Evolutionary conservation across 2,797 vertebrate species (phyloP), one percentile per base, ranked within the genome.

Genomic region (Gymnoscopelus microlampas): DNA sequence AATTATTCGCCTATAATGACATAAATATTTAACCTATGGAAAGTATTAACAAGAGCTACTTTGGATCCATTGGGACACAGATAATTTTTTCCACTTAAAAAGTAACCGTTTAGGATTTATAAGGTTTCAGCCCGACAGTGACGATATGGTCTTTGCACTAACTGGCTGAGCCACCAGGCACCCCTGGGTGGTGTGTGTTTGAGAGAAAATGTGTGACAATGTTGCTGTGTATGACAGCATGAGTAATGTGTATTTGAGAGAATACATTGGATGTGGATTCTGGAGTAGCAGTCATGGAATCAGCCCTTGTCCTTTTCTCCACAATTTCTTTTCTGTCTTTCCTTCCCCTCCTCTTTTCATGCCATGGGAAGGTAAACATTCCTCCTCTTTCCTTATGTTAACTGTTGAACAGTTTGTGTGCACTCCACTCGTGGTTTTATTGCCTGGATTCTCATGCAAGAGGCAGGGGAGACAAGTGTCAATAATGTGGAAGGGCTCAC

Each of bases 311-410:
- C 58, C 80, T 26, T 79, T 53, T 64, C 60, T 73, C 60, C 55
- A 65, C 39, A 10, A 44, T 29, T 48, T 55, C 76, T 78, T 70
- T 71, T 85, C 71, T 81, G 66, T 62, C 71, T 58, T 35, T 59
- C 66, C 59, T 68, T 73, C 56, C 71, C 61, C 61, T 81, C 70
- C 66, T 85, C 86, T 80, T 89, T 90, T 91, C 88, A 91, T 83
- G 72, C 73, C 87, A 79, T 91, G 87, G 89, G 89, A 93, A 93
- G 87, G 89, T 91, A 94, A 94, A 93, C 90, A 93, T 87, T 92
- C 82, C 70, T 81, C 83, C 66, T 85, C 83, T 88, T 82, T 35
- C 39, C 86, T 92, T 76, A 88, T 87, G 85, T 87, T 89, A 92
- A 93, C 91, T 81, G 86, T 86, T 84, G 87, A 91, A 82, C 88